Conservation (phyloP, 2,113 vertebrate genomes). For the Nipponia nippon region DNA sequence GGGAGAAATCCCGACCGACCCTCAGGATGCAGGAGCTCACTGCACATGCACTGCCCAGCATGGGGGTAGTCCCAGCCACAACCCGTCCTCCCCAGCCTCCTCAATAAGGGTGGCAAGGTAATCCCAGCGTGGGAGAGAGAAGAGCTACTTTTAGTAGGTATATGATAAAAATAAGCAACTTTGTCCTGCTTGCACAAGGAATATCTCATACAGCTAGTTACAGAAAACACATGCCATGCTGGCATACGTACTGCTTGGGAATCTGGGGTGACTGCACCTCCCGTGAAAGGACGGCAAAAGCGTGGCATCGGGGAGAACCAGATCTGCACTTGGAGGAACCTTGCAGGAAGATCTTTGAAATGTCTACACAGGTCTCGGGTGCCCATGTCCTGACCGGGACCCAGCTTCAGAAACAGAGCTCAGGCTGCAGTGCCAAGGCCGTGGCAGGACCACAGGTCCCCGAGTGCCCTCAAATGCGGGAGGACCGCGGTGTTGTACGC, state of each 20-base stretch:
- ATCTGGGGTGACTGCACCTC: accelerated
- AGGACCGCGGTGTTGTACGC: accelerated
- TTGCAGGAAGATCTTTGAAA: not conserved
- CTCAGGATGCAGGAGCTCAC: accelerated
- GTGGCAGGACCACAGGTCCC: not conserved
- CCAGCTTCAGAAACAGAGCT: not conserved
- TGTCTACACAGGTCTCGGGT: not conserved
- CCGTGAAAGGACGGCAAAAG: not conserved
- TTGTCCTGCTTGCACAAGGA: not conserved
- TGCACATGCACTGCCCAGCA: not conserved
- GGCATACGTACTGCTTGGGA: not conserved
- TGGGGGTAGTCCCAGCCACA: not conserved
- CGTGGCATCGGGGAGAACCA: accelerated
- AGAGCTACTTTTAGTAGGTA: not conserved
- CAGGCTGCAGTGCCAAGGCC: not conserved
- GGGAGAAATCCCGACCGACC: not conserved
- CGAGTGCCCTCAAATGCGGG: accelerated
- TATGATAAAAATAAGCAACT: not conserved
- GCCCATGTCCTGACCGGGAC: accelerated
- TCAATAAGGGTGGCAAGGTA: not conserved
- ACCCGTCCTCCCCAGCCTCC: not conserved
- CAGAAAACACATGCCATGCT: not conserved
- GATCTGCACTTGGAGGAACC: not conserved
- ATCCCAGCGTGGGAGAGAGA: not conserved
- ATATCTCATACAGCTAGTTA: not conserved